Base-by-base conservation (phyloP, 2,888 invertebrate genomes). In the Punctoribates punctum region DNA sequence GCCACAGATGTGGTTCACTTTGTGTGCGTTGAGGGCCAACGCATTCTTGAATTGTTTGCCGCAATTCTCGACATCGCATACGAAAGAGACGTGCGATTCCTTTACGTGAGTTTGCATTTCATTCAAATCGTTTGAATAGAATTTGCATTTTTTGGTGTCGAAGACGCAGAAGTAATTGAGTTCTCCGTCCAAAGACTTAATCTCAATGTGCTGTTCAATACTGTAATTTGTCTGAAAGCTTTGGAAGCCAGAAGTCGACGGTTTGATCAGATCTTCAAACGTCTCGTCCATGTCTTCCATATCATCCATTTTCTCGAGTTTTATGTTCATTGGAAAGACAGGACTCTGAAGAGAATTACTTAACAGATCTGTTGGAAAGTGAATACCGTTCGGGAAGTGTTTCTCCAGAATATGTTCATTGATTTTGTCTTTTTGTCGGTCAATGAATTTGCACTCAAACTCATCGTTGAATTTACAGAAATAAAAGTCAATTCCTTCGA, bases 81-180 rank as follows among this genome's bases (percentile, higher is more conserved):
- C 67, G 29, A 67, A 67, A 1, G 20, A 20, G 38, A 29, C 15
- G 38, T 67, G 67, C n/a, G 38, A 38, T 38, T 67, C 67, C 20
- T 67, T 67, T 6, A 67, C 38, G 29, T 67, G 67, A n/a, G 25
- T 17, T 20, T 67, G 29, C 13, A 67, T 38, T 38, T 67, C 67
- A n/a, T 11, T n/a, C 17, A 38, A 67, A 8, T 17, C 20, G 13
- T 67, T 67, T 17, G 67, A 29, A 67, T 67, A 67, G 29, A 27
- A 67, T 38, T 67, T 67, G 42, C 67, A 67, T 34, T 38, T 34
- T 23, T 11, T 25, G 15, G 51, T 51, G 20, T 60, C 20, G 20
- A 20, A 67, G 5, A 17, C 29, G 20, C 67, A 67, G 29, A 67
- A 67, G 29, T 67, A 67, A 38, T 67, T 29, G 25, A 34, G 67